Evolutionary conservation across 2,113 vertebrate genomes (phyloP), one percentile per base, ranked within the genome.

Genomic region (Epinephelus cyanopodus): DNA sequence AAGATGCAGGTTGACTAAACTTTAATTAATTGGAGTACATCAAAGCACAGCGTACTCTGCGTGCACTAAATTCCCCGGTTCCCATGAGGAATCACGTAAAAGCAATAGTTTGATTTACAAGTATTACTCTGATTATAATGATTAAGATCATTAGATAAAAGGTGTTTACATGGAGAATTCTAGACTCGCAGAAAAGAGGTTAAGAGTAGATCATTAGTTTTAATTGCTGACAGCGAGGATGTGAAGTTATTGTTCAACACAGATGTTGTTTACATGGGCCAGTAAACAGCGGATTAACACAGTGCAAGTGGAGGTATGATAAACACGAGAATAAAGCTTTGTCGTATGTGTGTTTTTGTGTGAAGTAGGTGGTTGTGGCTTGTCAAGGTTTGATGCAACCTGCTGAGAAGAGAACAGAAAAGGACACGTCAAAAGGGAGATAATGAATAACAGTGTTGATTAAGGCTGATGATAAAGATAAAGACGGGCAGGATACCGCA

Each of bases 21-120:
- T 76, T 82, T 80, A 67, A 84, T 81, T 74, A 81, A 74, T 81
- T 69, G 79, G 39, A 81, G 45, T 1, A 45, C 69, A 70, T 69
- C 42, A 77, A 57, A 83, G 56, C 14, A 57, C 29, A n/a, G 50
- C 23, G 18, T 2, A 23, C 37, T 42, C 65, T 23, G 57, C 52
- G 45, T 21, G 23, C 57, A 57, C 25, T 8, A 53, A 60, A 64
- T 27, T 21, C 17, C 57, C 60, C 37, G 0, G 53, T 13, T 68
- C 72, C 68, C 58, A 4, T 1, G 23, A 74, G 54, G 39, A 79
- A 56, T 79, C 66, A 11, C 45, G 52, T 29, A 57, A 58, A 47
- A 29, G n/a, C 17, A 4, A 21, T 8, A 12, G 69, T 70, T 50
- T 78, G 39, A 67, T 58, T 52, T 5, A 67, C 18, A 47, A 58